phyloP scores from a whole-genome alignment of 1,140 invertebrate genomes.

The Drosophila tsacasi region DNA sequence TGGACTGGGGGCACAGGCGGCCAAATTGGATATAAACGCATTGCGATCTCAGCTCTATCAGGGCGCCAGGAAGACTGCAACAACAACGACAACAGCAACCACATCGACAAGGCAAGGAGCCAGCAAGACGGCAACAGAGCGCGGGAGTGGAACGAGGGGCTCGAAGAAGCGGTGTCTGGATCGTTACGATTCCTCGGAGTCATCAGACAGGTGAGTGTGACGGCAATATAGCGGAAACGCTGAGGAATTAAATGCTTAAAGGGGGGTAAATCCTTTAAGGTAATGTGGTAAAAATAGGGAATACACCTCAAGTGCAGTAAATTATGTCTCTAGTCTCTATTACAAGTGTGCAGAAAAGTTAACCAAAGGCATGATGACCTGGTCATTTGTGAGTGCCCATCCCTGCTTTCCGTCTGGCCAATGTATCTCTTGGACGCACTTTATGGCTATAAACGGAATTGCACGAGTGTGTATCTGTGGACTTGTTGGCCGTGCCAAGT shows the following conservation, averaged over 20 bases:
- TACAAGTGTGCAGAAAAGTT: not conserved
- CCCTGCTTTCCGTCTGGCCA: slow-evolving; percentile 12
- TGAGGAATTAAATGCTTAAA: not conserved
- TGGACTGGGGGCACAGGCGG: slow-evolving; percentile 9
- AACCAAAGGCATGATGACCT: not conserved
- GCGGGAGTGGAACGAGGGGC: slow-evolving; percentile 58
- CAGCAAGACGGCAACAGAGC: slow-evolving; percentile 4
- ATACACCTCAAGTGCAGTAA: not conserved
- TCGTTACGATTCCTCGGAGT: slow-evolving; percentile 95
- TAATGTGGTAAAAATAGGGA: not conserved
- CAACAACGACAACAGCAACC: slow-evolving; percentile 20
- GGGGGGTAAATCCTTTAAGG: not conserved
- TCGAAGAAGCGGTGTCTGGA: slow-evolving; percentile 93
- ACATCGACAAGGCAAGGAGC: slow-evolving; percentile 10
- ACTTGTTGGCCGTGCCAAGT: slow-evolving; percentile 28
- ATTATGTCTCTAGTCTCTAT: not conserved
- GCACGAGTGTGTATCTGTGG: slow-evolving; percentile 26
- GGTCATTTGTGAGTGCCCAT: not conserved
- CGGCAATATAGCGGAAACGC: not conserved
- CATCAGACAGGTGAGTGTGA: slow-evolving; percentile 92
- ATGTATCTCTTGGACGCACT: slow-evolving; percentile 11
- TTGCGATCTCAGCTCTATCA: slow-evolving; percentile 79
- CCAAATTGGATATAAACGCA: slow-evolving; percentile 73
- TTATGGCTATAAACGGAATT: slow-evolving; percentile 43
- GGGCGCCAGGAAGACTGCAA: slow-evolving; percentile 58